phyloP scores from a whole-genome alignment of 2,888 invertebrate species.

The Megalurothrips usitatus region DNA sequence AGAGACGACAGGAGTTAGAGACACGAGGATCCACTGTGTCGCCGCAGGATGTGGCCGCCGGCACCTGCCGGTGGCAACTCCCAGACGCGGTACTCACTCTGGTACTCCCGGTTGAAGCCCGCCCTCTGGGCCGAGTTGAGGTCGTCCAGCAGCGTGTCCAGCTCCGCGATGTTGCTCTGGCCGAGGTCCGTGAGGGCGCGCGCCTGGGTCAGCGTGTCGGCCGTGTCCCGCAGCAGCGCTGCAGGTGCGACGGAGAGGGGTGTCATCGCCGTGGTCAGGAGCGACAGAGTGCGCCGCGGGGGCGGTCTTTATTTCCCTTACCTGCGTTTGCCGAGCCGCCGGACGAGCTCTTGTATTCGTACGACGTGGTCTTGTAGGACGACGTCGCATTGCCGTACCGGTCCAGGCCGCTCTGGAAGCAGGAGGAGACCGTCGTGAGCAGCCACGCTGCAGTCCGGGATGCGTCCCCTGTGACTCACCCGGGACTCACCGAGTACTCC shows the following conservation, averaged over 20 bases:
- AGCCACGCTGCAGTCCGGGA: background rate
- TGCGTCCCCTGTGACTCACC: background rate
- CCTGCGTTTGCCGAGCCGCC: constrained; percentile 27
- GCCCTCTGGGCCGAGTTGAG: constrained; percentile 46
- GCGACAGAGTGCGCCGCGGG: too few relatives aligned
- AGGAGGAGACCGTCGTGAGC: background rate
- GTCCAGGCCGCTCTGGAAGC: constrained; percentile 32
- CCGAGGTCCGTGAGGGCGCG: constrained; percentile 47
- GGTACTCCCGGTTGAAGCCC: constrained; percentile 36
- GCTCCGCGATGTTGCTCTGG: constrained; percentile 62
- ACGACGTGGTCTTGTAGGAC: constrained; percentile 39
- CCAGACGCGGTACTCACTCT: constrained; percentile 18
- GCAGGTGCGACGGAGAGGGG: constrained; percentile 26
- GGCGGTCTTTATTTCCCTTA: constrained; percentile 13
- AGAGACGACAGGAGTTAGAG: too few relatives aligned
- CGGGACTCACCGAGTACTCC: background rate
- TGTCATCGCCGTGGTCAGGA: too few relatives aligned
- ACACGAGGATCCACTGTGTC: too few relatives aligned
- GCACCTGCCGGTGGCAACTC: too few relatives aligned
- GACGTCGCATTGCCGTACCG: constrained; percentile 34
- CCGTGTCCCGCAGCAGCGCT: constrained; percentile 20
- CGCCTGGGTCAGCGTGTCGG: constrained; percentile 45
- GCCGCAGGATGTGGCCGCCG: too few relatives aligned
- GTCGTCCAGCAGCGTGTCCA: constrained; percentile 70
- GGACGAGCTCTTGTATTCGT: constrained; percentile 38